Evolutionary conservation across 2,888 invertebrate species (phyloP).

Genomic region (Sminthurinus aureus): DNA sequence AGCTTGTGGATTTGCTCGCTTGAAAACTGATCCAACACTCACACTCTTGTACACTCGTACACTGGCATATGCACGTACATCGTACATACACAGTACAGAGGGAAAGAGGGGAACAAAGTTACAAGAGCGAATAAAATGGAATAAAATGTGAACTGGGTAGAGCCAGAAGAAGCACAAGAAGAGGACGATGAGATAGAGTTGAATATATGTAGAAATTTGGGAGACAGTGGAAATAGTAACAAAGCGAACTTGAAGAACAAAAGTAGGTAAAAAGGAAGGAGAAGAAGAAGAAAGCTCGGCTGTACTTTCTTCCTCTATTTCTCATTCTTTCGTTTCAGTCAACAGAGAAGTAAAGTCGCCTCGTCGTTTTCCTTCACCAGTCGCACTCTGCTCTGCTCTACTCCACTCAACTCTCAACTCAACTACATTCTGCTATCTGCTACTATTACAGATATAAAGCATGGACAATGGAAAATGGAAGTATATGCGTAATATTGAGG

Average conservation of each 20-base stretch:
- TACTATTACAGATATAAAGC: background rate
- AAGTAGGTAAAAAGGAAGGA: background rate
- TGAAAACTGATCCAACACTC: too few relatives aligned
- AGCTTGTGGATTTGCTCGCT: too few relatives aligned
- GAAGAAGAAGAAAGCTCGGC: background rate
- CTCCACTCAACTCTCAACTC: background rate
- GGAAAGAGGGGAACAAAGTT: background rate
- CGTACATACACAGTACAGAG: background rate
- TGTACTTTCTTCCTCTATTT: too few relatives aligned
- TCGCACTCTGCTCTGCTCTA: too few relatives aligned
- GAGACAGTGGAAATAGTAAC: background rate
- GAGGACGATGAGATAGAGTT: too few relatives aligned
- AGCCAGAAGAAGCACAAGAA: background rate
- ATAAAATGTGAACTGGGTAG: constrained; percentile 22
- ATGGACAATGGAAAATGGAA: background rate
- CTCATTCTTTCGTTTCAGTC: too few relatives aligned
- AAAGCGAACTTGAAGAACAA: background rate
- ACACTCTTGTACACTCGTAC: too few relatives aligned
- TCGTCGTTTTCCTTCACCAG: too few relatives aligned
- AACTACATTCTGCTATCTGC: too few relatives aligned
- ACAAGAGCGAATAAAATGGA: constrained; percentile 26
- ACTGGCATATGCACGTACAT: too few relatives aligned
- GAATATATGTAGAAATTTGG: too few relatives aligned
- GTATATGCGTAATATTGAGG: background rate
- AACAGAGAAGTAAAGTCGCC: too few relatives aligned